Conservation (phyloP, 2,113 vertebrate genomes). For the Bufo bufo region DNA sequence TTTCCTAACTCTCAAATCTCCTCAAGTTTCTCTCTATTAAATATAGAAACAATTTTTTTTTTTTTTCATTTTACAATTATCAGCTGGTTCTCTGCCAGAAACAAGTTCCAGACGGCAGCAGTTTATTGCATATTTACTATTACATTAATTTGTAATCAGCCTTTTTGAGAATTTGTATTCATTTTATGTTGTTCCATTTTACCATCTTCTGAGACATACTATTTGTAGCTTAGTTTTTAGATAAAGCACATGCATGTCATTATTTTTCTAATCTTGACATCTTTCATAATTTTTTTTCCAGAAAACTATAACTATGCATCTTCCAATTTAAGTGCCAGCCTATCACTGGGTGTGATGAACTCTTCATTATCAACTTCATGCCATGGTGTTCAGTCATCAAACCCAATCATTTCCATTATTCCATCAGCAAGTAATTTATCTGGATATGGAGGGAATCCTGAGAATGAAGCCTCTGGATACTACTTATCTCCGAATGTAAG, state of each 20-base stretch:
- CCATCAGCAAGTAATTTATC: slow-evolving; percentile 80
- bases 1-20: too few species aligned
- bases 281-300: slow-evolving; percentile 68
- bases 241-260: slow-evolving; percentile 15
- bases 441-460: slow-evolving; percentile 80
- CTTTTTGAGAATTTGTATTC: background rate
- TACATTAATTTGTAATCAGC: background rate
- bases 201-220: slow-evolving; percentile 11
- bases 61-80: too few species aligned
- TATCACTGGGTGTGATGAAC: slow-evolving; percentile 85
- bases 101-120: background rate
- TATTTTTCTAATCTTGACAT: slow-evolving; percentile 44
- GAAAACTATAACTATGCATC: slow-evolving; percentile 88
- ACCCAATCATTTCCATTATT: slow-evolving; percentile 80
- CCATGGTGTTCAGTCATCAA: slow-evolving; percentile 85
- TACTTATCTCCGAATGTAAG: slow-evolving; percentile 80
- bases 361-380: slow-evolving; percentile 83
- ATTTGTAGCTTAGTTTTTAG: background rate
- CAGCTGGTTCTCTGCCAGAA: background rate
- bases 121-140: background rate
- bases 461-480: slow-evolving; percentile 78
- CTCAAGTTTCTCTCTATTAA: too few species aligned
- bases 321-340: slow-evolving; percentile 79
- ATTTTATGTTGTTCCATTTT: background rate
- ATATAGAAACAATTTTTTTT: too few species aligned